Percentiles rank a stretch among this genome's conserved stretches.
phyloP scores from a whole-genome alignment of 2,113 vertebrate species.

The Daubentonia madagascariensis region DNA sequence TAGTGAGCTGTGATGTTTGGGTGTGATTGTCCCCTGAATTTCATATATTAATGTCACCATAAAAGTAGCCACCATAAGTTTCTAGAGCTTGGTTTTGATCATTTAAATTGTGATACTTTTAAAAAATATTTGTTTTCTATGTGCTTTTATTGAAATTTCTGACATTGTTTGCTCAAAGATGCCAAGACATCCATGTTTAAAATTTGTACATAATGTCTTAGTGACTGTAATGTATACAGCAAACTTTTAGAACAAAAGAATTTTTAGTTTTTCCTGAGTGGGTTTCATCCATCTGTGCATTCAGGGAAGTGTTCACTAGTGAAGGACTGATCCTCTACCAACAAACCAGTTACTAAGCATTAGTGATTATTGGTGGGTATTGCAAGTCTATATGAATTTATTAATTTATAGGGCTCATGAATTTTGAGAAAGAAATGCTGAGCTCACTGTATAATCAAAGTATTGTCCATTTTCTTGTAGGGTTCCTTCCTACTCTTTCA shows the following conservation, averaged over 20 bases:
- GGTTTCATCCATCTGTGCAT: neutral
- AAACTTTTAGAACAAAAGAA: neutral
- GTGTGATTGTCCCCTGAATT: neutral
- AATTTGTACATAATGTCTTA: neutral
- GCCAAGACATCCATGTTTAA: neutral
- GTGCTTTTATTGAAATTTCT: slow-evolving; percentile 33
- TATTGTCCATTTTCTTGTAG: neutral
- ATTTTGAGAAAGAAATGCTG: slow-evolving; percentile 12
- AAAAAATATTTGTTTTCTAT: slow-evolving; percentile 2
- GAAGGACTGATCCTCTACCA: neutral
- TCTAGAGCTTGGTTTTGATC: neutral
- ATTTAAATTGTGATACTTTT: neutral
- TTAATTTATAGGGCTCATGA: neutral
- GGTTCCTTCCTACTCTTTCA: neutral
- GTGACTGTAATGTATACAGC: neutral
- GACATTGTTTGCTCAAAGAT: neutral
- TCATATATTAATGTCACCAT: neutral
- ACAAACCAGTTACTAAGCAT: neutral
- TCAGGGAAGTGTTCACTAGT: neutral
- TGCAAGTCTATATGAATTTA: neutral
- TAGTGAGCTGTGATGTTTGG: neutral
- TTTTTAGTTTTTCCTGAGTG: neutral
- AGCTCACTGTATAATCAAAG: neutral
- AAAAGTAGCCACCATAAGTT: neutral
- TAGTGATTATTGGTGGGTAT: neutral